Percentiles rank a stretch among this genome's conserved stretches.
These are phyloP conservation scores for Ceyx melanurus DNA, from an alignment of 2,113 vertebrate species.

Conservation along the genomic window DNA sequence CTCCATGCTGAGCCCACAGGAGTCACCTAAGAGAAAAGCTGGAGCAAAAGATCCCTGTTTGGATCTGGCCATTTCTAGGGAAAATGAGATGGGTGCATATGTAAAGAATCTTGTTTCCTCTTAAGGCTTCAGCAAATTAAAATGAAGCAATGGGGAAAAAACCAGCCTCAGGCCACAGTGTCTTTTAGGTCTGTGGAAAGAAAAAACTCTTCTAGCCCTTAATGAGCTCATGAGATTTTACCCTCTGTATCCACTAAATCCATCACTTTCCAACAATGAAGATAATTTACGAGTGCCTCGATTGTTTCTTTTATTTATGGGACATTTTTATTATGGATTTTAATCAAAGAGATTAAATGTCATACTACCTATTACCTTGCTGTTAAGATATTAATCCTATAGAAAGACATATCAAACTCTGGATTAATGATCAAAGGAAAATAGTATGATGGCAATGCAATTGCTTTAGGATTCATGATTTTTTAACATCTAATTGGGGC, in stretches of 20 bases:
- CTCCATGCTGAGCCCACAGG: background rate
- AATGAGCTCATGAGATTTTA: constrained; percentile 66
- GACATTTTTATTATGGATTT: constrained; percentile 71
- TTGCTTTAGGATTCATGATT: constrained; percentile 46
- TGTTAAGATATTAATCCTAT: constrained; percentile 69
- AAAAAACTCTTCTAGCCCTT: constrained; percentile 32
- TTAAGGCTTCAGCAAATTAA: constrained; percentile 45
- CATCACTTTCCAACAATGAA: constrained; percentile 66
- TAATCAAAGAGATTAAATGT: constrained; percentile 74
- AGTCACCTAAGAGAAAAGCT: background rate
- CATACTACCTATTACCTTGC: constrained; percentile 57
- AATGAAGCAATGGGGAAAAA: constrained; percentile 21
- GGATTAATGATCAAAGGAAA: constrained; percentile 39
- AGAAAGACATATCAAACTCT: constrained; percentile 47
- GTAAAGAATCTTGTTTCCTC: background rate
- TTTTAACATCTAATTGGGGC: constrained; percentile 21
- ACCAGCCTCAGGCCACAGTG: constrained; percentile 3
- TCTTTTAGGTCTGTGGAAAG: constrained; percentile 33
- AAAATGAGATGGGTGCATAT: background rate
- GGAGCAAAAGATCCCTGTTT: background rate
- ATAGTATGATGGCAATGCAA: constrained; percentile 10
- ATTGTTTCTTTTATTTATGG: constrained; percentile 68
- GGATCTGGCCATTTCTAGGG: background rate
- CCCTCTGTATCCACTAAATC: constrained; percentile 61
- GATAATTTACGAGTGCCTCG: constrained; percentile 63